These are phyloP conservation scores for Ormyrus pomaceus DNA, from an alignment of 2,888 invertebrate species.

Conservation along the genomic window DNA sequence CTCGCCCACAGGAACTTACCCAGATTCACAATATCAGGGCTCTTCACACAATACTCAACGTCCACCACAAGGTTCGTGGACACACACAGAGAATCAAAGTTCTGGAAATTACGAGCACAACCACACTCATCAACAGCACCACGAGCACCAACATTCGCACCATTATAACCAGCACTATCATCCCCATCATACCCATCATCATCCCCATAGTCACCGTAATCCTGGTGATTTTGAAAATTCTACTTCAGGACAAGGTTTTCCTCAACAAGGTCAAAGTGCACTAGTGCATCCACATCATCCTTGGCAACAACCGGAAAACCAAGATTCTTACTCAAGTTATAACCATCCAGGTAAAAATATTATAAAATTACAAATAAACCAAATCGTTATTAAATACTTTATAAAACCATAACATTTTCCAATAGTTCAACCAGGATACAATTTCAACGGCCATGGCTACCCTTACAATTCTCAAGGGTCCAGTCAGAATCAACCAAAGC, in stretches of 20 bases:
- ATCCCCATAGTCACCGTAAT: neutral
- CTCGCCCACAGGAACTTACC: neutral
- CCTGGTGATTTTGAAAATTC: constrained; percentile 1
- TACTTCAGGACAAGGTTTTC: neutral
- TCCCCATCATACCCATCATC: constrained; percentile 8
- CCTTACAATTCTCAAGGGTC: constrained; percentile 23
- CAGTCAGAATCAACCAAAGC: neutral
- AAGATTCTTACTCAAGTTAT: neutral
- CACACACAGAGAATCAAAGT: no score
- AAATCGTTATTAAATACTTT: no score
- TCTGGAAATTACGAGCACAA: no score
- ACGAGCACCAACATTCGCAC: neutral
- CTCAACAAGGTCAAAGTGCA: constrained; percentile 4
- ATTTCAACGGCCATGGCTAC: constrained; percentile 40
- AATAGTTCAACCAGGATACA: constrained; percentile 4
- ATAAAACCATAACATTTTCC: neutral
- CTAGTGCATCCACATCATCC: neutral
- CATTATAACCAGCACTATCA: constrained; percentile 36
- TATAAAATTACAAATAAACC: neutral
- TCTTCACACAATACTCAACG: neutral
- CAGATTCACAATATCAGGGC: constrained; percentile 8
- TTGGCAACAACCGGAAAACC: constrained; percentile 1
- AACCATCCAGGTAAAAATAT: constrained; percentile 33
- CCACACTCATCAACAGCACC: no score
- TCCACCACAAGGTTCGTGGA: neutral